Evolutionary conservation across 2,888 invertebrate species (phyloP).

Genomic region (Romanomermis culicivorax): DNA sequence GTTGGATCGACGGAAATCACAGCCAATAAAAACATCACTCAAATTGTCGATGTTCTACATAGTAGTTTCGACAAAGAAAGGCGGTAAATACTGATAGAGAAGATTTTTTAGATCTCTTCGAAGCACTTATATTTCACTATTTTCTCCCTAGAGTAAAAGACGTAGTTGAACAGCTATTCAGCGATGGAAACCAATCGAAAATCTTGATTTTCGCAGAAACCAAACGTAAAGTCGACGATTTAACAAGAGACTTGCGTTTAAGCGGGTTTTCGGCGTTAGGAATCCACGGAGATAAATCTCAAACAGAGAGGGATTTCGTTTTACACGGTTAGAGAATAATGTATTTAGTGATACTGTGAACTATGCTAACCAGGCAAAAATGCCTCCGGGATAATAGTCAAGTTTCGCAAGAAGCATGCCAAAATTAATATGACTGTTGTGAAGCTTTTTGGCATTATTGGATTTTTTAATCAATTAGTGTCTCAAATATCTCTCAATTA

Average conservation of each 20-base stretch:
- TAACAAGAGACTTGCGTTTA: conserved; percentile 55
- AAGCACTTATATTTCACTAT: not conserved
- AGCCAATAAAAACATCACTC: conserved; percentile 87
- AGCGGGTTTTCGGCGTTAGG: conserved; percentile 44
- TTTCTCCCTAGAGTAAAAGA: conserved; percentile 24
- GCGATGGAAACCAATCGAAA: conserved; percentile 64
- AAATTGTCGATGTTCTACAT: conserved; percentile 82
- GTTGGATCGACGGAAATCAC: conserved; percentile 78
- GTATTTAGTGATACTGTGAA: conserved; percentile 8
- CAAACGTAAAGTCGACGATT: conserved; percentile 77
- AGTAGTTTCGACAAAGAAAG: not conserved
- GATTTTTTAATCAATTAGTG: too few species aligned
- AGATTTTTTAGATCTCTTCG: not conserved
- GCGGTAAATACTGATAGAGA: not conserved
- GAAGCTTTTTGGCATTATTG: too few species aligned
- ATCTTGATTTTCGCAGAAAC: conserved; percentile 95
- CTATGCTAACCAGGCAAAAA: too few species aligned
- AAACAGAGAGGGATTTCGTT: conserved; percentile 77
- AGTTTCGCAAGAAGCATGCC: too few species aligned
- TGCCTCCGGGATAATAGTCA: too few species aligned
- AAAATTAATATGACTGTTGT: too few species aligned
- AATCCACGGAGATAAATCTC: conserved; percentile 90
- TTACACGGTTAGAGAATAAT: conserved; percentile 32
- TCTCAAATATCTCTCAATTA: too few species aligned
- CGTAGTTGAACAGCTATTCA: conserved; percentile 55